Evolutionary conservation across 2,113 vertebrate genomes (phyloP).

Genomic region (Antechinus stuartii): DNA sequence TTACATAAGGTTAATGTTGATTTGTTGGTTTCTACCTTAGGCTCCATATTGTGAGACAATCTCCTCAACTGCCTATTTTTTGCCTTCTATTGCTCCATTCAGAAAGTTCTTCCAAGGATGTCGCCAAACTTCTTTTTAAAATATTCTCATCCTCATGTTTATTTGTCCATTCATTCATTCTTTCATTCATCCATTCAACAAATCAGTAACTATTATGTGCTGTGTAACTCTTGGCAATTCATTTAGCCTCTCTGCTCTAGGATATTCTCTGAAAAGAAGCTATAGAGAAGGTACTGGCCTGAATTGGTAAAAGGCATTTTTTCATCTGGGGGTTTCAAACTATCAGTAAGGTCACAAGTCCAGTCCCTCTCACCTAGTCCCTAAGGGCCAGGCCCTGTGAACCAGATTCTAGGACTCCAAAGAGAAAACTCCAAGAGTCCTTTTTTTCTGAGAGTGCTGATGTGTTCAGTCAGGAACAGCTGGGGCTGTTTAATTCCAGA

Average conservation of each 20-base stretch:
- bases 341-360: not conserved
- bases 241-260: not conserved
- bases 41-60: not conserved
- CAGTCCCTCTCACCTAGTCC: not conserved
- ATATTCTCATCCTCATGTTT: not conserved
- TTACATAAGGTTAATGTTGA: not conserved
- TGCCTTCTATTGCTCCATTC: not conserved
- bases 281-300: not conserved
- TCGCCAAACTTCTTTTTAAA: not conserved
- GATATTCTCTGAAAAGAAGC: not conserved
- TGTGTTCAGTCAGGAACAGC: not conserved
- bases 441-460: not conserved
- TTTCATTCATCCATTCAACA: not conserved
- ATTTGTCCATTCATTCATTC: not conserved
- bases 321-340: not conserved
- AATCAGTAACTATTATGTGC: not conserved
- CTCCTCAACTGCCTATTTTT: not conserved
- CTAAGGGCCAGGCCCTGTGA: not conserved
- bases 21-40: not conserved
- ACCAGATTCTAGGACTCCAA: not conserved
- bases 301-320: not conserved
- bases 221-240: not conserved
- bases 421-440: not conserved
- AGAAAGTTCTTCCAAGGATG: not conserved
- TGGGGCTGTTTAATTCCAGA: not conserved